Evolutionary conservation across 2,113 vertebrate genomes (phyloP), one percentile per base, ranked within the genome.

Genomic region (Microtus montanus): DNA sequence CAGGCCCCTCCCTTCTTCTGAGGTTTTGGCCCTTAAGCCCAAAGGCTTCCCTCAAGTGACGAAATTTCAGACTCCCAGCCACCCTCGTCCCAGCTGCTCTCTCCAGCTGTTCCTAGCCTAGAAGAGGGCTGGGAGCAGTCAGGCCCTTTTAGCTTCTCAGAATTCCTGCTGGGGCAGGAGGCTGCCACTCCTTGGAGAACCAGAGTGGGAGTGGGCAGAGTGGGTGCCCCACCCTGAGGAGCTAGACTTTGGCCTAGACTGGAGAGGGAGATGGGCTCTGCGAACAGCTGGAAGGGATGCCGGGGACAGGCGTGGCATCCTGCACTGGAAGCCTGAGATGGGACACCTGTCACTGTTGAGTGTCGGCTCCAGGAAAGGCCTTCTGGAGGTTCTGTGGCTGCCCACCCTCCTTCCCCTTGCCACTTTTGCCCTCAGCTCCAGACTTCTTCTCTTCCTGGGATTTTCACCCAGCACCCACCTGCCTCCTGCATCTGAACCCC

Each of bases 251-350:
- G 70, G 70, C 93, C 75, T 77, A 88, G 86, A 75, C 71, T 49
- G 38, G 41, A 80, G 33, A 79, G 28, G 87, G 95, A 70, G 80
- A 70, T 87, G 73, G 82, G 64, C 92, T 87, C 79, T 66, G 89
- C 63, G 5, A 93, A 86, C 93, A 94, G 96, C 96, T 95, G 97
- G 97, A 82, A 74, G 83, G 77, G 75, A 97, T 97, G 93, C 94
- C 96, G 90, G 77, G 90, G 89, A 52, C 95, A 96, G 97, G 97
- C 91, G 87, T 93, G 95, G 94, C 8, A 0, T 49, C 49, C 54
- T 44, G 90, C 49, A 1, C 30, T 92, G 89, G 91, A 89, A 87
- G 94, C 93, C 92, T 91, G 96, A 97, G 93, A 92, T 24, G 26
- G 89, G 75, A 92, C 97, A 96, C 92, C 97, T 97, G 97, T 96